Conservation (phyloP, 2,888 invertebrate genomes). For the Rhodophaea formosa region DNA sequence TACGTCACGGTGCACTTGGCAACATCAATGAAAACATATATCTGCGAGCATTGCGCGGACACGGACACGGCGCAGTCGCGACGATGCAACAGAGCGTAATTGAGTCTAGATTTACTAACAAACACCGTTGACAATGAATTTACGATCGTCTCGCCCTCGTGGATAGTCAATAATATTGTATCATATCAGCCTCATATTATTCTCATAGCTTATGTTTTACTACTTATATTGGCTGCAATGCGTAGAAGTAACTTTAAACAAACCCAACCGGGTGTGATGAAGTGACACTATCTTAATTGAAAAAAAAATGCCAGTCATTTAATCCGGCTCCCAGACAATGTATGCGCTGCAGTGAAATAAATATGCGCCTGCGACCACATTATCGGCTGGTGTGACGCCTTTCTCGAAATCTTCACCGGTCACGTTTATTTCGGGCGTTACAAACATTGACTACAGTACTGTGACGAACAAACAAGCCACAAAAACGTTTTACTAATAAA, state of each 20-base stretch:
- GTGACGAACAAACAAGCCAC: constrained; percentile 30
- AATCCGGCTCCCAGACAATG: constrained; percentile 43
- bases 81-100: constrained; percentile 31
- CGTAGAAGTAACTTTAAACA: neutral
- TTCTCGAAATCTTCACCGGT: constrained; percentile 60
- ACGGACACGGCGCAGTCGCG: constrained; percentile 23
- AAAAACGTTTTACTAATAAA: constrained; percentile 22
- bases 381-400: constrained; percentile 58
- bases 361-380: constrained; percentile 48
- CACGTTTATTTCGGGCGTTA: constrained; percentile 67
- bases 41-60: constrained; percentile 28
- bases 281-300: constrained; percentile 24
- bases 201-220: neutral
- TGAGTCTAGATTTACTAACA: constrained; percentile 29
- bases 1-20: constrained; percentile 46
- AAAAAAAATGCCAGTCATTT: constrained; percentile 51
- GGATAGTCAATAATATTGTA: neutral
- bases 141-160: constrained; percentile 22
- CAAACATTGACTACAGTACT: constrained; percentile 41
- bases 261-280: neutral
- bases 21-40: constrained; percentile 39
- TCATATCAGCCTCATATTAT: neutral
- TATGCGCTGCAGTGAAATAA: constrained; percentile 31
- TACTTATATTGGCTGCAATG: neutral
- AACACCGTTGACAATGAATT: constrained; percentile 23